Percentiles rank a stretch among this genome's conserved stretches.
Evolutionary conservation across 2,797 vertebrate genomes (phyloP).

Genomic region (Anabas testudineus): DNA sequence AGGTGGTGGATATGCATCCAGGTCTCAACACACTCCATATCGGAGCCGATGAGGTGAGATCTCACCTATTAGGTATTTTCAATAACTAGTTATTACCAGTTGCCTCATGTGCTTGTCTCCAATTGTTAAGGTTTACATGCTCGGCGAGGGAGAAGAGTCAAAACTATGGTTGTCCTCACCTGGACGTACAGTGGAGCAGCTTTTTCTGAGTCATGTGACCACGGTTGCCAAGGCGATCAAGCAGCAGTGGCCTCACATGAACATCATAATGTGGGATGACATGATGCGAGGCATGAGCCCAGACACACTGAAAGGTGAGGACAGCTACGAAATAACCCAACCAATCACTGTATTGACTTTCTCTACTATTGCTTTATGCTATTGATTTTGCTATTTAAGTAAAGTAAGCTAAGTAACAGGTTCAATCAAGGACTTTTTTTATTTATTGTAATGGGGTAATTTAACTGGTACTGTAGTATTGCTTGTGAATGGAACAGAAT

Average conservation of each 20-base stretch:
- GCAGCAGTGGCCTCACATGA: constrained; percentile 82
- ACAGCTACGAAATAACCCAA: not conserved
- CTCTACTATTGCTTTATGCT: too few relatives aligned
- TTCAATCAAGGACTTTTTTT: too few relatives aligned
- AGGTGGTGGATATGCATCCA: constrained; percentile 90
- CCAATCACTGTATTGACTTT: too few relatives aligned
- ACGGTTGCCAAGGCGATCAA: constrained; percentile 85
- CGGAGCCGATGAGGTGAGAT: constrained; percentile 84
- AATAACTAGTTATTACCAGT: not conserved
- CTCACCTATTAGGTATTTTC: fast-evolving
- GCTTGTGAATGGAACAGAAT: not conserved
- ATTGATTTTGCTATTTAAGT: too few relatives aligned
- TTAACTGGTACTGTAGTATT: not conserved
- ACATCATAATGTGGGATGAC: constrained; percentile 94
- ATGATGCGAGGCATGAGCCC: constrained; percentile 91
- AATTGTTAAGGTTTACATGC: constrained; percentile 89
- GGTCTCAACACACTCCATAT: constrained; percentile 83
- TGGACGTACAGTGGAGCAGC: constrained; percentile 81
- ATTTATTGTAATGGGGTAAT: too few relatives aligned
- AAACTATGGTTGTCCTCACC: constrained; percentile 85
- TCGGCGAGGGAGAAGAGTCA: constrained; percentile 92
- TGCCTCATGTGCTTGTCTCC: not conserved
- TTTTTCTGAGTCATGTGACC: constrained; percentile 91
- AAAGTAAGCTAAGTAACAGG: too few relatives aligned
- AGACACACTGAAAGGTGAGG: constrained; percentile 88